phyloP scores from a whole-genome alignment of 2,888 invertebrate species.

The Syrista parreyssii region DNA sequence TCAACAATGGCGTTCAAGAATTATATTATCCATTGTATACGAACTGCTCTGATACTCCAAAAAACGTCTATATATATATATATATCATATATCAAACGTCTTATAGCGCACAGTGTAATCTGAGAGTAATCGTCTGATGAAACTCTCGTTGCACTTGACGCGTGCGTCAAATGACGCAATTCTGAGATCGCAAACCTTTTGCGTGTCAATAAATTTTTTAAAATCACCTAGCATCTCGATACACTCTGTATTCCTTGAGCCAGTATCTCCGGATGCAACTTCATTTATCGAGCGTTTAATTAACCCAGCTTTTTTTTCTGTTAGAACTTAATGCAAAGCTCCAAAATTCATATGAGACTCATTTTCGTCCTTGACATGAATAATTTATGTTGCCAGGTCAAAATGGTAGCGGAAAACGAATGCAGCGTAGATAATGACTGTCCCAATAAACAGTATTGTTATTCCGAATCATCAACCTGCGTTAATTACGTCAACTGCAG shows the following conservation, averaged over 20 bases:
- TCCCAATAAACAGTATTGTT: constrained; percentile 39
- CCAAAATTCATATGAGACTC: background rate
- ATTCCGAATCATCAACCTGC: constrained; percentile 32
- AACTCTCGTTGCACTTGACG: background rate
- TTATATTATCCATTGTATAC: background rate
- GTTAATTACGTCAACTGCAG: constrained; percentile 38
- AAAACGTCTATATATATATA: too few relatives aligned
- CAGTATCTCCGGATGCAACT: background rate
- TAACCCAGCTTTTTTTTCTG: background rate
- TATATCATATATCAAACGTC: background rate
- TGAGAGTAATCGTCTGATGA: background rate
- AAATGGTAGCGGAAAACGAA: constrained; percentile 4
- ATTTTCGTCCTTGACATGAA: background rate
- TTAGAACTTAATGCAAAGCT: background rate
- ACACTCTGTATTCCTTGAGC: background rate
- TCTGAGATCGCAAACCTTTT: background rate
- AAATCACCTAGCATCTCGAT: background rate
- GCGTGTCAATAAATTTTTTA: background rate
- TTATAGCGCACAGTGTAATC: background rate
- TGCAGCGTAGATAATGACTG: constrained; percentile 39
- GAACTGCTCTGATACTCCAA: background rate
- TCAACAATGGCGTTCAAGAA: background rate
- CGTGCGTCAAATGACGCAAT: background rate
- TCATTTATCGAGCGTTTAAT: background rate
- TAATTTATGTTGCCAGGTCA: background rate